Conservation (phyloP, 2,888 invertebrate species). For the Alviniconcha strummeri region DNA sequence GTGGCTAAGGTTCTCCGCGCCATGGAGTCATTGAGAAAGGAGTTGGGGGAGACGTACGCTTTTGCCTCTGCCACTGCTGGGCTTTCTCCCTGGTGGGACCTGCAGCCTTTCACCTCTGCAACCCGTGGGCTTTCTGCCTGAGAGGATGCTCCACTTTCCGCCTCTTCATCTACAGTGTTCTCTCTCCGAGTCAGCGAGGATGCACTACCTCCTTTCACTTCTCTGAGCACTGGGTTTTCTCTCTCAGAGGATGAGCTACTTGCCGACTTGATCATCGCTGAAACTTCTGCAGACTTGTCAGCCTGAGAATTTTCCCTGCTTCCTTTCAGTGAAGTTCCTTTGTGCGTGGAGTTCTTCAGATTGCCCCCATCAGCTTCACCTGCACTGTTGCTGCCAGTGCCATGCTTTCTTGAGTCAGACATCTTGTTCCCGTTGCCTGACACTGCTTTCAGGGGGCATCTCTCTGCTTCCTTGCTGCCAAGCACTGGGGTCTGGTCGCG, state of each 20-base stretch:
- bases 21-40: constrained; percentile 42
- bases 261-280: too few species aligned
- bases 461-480: not conserved
- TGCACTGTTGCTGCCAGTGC: not conserved
- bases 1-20: not conserved
- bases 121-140: not conserved
- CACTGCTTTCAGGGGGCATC: constrained; percentile 13
- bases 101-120: not conserved
- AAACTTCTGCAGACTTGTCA: too few species aligned
- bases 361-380: not conserved
- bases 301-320: constrained; percentile 9
- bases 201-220: not conserved
- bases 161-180: too few species aligned
- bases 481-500: not conserved
- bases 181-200: too few species aligned
- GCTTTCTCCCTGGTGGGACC: not conserved
- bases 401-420: not conserved
- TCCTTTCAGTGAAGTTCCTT: not conserved
- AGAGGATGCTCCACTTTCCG: too few species aligned
- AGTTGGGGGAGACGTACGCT: constrained; percentile 38
- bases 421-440: not conserved
- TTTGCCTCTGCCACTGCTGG: not conserved
- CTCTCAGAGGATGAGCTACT: too few species aligned
- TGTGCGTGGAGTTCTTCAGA: not conserved
- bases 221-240: not conserved